Conservation (phyloP, 2,888 invertebrate genomes). For the Cantharis flavilabris region DNA sequence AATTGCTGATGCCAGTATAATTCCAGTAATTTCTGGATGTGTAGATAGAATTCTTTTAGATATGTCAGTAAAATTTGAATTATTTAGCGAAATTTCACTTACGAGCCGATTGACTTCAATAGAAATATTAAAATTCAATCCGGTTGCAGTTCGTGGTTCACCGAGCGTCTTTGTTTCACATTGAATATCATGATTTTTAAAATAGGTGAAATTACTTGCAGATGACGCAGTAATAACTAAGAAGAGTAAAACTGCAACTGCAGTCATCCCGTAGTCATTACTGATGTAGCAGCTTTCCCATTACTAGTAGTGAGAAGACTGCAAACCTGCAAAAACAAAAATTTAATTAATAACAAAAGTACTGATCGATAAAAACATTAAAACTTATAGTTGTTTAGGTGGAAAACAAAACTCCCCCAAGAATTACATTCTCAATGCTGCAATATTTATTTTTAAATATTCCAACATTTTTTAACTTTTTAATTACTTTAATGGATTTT, state of each 20-base stretch:
- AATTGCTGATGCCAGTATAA: slow-evolving; percentile 51
- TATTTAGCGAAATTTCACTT: slow-evolving; percentile 33
- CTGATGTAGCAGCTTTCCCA: slow-evolving; percentile 27
- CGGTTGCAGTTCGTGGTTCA: slow-evolving; percentile 48
- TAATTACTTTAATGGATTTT: background rate
- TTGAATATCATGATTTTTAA: slow-evolving; percentile 37
- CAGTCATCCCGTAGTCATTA: slow-evolving; percentile 53
- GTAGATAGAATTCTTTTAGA: slow-evolving; percentile 59
- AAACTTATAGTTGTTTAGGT: background rate
- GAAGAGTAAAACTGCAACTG: slow-evolving; percentile 49
- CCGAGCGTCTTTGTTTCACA: slow-evolving; percentile 48
- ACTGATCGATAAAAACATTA: background rate
- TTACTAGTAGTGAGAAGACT: slow-evolving; percentile 32
- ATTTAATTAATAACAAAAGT: background rate
- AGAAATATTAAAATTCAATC: slow-evolving; percentile 45
- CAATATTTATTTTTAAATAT: background rate
- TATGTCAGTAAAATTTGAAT: slow-evolving; percentile 38
- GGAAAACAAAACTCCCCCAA: background rate
- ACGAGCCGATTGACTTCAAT: slow-evolving; percentile 37
- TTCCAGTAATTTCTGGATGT: slow-evolving; percentile 51
- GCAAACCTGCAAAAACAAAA: slow-evolving; percentile 40
- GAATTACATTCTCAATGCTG: background rate
- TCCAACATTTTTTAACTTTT: background rate
- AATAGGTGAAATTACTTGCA: slow-evolving; percentile 50
- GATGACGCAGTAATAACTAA: slow-evolving; percentile 58